These are phyloP conservation scores for Drosophila nigromelanica DNA, from an alignment of 1,140 invertebrate genomes.

Conservation along the genomic window DNA sequence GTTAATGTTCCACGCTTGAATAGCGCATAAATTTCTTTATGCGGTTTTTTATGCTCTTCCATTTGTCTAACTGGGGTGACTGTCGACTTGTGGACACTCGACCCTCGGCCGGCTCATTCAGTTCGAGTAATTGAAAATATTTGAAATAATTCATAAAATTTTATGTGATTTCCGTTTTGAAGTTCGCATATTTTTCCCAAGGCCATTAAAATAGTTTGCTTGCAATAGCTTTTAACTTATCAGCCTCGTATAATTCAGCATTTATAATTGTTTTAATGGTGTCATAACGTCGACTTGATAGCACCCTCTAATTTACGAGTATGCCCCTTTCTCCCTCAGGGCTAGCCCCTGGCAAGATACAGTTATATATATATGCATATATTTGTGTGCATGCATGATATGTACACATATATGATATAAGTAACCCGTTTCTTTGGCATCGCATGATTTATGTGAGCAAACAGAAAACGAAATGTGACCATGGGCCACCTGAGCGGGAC, in stretches of 20 bases:
- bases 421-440: constrained; percentile 68
- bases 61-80: constrained; percentile 56
- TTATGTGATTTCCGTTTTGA: constrained; percentile 69
- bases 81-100: constrained; percentile 22
- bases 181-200: constrained; percentile 50
- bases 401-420: constrained; percentile 19
- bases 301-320: constrained; percentile 66
- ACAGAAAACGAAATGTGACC: constrained; percentile 46
- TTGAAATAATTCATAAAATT: constrained; percentile 81
- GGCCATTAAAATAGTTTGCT: constrained; percentile 58
- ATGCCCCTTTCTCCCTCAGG: constrained; percentile 13
- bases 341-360: constrained; percentile 49
- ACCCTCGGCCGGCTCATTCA: constrained; percentile 33
- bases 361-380: constrained; percentile 26
- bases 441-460: constrained; percentile 72
- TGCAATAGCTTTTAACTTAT: constrained; percentile 40
- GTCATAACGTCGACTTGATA: constrained; percentile 72
- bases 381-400: constrained; percentile 16
- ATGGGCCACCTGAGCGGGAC: constrained; percentile 55
- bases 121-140: constrained; percentile 76
- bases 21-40: constrained; percentile 79
- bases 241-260: constrained; percentile 58
- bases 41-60: constrained; percentile 60
- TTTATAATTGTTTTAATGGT: constrained; percentile 81
- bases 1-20: constrained; percentile 77